phyloP scores from a whole-genome alignment of 2,888 invertebrate genomes.

The Dasypogon diadema region DNA sequence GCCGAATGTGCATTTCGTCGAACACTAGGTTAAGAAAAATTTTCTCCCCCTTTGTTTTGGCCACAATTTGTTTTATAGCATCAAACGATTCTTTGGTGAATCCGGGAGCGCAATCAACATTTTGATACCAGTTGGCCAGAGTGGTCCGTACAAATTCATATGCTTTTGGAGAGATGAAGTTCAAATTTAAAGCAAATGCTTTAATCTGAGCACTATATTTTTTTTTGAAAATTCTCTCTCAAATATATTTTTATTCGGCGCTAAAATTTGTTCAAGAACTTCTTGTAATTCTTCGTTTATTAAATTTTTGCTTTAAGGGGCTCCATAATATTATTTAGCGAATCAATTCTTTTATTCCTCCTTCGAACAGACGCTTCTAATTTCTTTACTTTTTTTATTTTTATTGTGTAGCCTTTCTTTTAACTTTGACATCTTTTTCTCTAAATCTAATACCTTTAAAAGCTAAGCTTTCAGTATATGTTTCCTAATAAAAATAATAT shows the following conservation, averaged over 20 bases:
- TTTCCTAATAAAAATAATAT: background rate
- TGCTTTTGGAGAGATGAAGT: constrained; percentile 41
- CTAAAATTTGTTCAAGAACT: background rate
- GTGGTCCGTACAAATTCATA: constrained; percentile 39
- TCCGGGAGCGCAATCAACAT: constrained; percentile 37
- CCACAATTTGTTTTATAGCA: background rate
- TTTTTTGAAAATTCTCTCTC: constrained; percentile 4
- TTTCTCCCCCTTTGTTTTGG: background rate
- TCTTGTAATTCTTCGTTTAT: background rate
- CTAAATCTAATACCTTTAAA: too few species aligned
- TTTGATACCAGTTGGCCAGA: constrained; percentile 15
- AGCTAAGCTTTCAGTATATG: background rate
- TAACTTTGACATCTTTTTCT: background rate
- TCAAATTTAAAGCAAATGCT: constrained; percentile 45
- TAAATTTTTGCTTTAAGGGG: background rate
- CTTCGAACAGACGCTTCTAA: background rate
- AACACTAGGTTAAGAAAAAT: constrained; percentile 24
- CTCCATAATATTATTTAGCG: background rate
- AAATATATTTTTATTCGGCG: background rate
- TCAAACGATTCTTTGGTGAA: constrained; percentile 24
- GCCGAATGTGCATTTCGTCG: constrained; percentile 33
- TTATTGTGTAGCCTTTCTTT: background rate
- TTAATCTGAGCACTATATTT: background rate
- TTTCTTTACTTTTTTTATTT: background rate
- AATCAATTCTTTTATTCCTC: background rate